phyloP scores from a whole-genome alignment of 2,113 vertebrate genomes.

The Paratilapia polleni region DNA sequence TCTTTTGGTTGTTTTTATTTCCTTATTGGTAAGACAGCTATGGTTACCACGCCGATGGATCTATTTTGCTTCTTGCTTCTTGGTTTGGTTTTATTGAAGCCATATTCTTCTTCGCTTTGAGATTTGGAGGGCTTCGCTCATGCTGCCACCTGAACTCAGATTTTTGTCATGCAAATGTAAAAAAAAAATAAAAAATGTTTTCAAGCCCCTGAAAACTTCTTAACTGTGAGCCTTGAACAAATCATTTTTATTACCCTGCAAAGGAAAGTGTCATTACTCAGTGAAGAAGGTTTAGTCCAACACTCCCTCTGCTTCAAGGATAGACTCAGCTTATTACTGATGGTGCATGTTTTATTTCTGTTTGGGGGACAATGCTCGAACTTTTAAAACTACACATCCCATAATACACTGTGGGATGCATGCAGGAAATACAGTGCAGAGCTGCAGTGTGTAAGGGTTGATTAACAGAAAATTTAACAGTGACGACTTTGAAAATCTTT shows the following conservation, averaged over 20 bases:
- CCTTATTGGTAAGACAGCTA: constrained; percentile 48
- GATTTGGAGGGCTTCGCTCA: constrained; percentile 12
- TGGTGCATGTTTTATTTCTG: neutral
- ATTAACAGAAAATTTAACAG: neutral
- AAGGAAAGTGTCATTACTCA: too few species aligned
- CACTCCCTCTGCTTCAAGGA: neutral
- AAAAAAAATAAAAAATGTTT: neutral
- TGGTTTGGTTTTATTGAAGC: constrained; percentile 72
- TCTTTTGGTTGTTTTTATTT: constrained; percentile 50
- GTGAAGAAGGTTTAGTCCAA: too few species aligned
- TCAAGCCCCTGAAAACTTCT: neutral
- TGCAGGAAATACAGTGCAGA: neutral
- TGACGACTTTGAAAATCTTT: too few species aligned
- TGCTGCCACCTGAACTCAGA: constrained; percentile 19
- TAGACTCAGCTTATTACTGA: neutral
- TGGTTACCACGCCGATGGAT: neutral
- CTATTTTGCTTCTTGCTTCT: constrained; percentile 70
- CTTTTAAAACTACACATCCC: neutral
- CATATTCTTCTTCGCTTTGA: constrained; percentile 77
- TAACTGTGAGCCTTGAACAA: too few species aligned
- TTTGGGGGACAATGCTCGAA: neutral
- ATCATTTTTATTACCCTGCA: neutral
- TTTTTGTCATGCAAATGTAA: neutral
- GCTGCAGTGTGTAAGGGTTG: neutral
- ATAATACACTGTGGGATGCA: neutral